These are phyloP conservation scores for Latrodectus hesperus DNA, from an alignment of 2,888 invertebrate genomes.

Conservation along the genomic window DNA sequence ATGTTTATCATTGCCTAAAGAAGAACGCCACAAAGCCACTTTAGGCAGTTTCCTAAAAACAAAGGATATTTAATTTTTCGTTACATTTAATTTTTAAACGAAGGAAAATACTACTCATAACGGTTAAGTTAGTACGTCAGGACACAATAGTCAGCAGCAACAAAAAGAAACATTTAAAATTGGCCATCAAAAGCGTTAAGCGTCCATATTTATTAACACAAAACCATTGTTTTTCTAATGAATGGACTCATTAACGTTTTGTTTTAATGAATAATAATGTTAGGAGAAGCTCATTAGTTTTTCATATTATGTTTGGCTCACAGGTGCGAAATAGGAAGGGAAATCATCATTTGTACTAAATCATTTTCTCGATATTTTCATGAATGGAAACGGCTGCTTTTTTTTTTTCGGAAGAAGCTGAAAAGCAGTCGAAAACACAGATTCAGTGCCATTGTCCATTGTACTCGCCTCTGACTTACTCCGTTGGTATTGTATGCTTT, in stretches of 20 bases:
- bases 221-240: conserved; percentile 60
- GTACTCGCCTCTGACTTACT: conserved; percentile 42
- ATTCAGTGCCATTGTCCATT: conserved; percentile 40
- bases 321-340: conserved; percentile 53
- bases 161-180: conserved; percentile 63
- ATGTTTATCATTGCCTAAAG: conserved; percentile 48
- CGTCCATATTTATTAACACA: conserved; percentile 57
- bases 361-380: conserved; percentile 64
- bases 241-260: conserved; percentile 63
- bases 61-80: conserved; percentile 65
- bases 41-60: conserved; percentile 55
- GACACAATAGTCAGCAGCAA: conserved; percentile 34
- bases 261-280: conserved; percentile 45
- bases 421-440: conserved; percentile 62
- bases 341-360: conserved; percentile 57
- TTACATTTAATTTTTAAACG: conserved; percentile 27
- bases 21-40: conserved; percentile 58
- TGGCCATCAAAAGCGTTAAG: conserved; percentile 66
- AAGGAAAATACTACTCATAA: conserved; percentile 57
- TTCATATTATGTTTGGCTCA: conserved; percentile 45
- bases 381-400: conserved; percentile 45
- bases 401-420: neutral
- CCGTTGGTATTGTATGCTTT: conserved; percentile 17
- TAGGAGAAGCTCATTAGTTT: conserved; percentile 54
- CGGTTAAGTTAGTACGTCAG: conserved; percentile 42